A percentile compares a stretch with the other conserved stretches of the same genome.
Evolutionary conservation across 2,888 invertebrate species (phyloP).

Genomic region (Noctua fimbriata): DNA sequence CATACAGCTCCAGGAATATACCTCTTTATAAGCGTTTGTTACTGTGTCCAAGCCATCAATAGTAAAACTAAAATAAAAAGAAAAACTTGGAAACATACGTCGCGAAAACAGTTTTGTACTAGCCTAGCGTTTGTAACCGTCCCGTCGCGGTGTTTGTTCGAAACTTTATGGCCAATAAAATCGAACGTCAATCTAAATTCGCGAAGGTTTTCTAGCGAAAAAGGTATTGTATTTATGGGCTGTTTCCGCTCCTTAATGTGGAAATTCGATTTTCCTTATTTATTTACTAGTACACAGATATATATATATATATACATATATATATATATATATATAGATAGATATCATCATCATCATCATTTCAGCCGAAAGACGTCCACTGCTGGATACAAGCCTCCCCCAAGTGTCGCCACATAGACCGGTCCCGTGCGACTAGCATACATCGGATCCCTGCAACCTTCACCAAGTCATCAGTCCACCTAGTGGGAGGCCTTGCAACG

Average conservation of each 20-base stretch:
- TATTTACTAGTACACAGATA: background rate
- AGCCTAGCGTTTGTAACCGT: constrained; percentile 42
- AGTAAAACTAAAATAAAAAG: background rate
- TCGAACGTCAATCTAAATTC: constrained; percentile 58
- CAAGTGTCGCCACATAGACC: no score
- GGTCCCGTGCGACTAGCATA: no score
- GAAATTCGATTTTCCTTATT: constrained; percentile 7
- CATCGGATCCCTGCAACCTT: no score
- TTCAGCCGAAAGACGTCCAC: no score
- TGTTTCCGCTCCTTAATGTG: constrained; percentile 21
- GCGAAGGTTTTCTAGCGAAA: constrained; percentile 32
- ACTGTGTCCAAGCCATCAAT: no score
- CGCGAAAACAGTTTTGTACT: constrained; percentile 36
- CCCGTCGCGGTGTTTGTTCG: constrained; percentile 43
- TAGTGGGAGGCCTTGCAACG: no score
- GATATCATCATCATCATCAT: no score
- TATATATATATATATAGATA: no score
- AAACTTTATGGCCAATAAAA: constrained; percentile 67
- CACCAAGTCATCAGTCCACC: no score
- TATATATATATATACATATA: background rate
- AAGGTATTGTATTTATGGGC: constrained; percentile 1
- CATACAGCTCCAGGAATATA: background rate
- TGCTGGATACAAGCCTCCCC: no score
- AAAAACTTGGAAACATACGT: constrained; percentile 6
- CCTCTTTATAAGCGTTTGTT: background rate